phyloP scores from a whole-genome alignment of 2,797 vertebrate species.

The Gymnocypris eckloni region DNA sequence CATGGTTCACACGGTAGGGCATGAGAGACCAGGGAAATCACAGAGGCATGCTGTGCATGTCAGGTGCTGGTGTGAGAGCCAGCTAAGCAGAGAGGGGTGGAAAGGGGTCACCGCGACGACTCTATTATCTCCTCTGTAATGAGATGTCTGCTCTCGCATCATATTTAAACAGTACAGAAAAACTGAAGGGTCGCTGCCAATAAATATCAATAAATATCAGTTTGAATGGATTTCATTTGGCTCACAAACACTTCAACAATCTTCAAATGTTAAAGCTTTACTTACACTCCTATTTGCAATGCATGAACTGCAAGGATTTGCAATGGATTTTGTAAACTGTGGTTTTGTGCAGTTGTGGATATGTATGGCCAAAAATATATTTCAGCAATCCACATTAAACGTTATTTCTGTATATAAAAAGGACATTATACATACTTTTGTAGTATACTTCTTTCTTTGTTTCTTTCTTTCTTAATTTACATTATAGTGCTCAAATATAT shows the following conservation, averaged over 20 bases:
- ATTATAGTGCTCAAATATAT: too few relatives aligned
- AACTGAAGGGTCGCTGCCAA: slow-evolving; percentile 1
- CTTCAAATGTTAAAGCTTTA: slow-evolving; percentile 29
- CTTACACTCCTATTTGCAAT: neutral
- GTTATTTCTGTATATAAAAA: neutral
- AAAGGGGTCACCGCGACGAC: slow-evolving; percentile 43
- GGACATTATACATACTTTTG: neutral
- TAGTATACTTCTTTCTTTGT: neutral
- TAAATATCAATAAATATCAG: slow-evolving; percentile 57
- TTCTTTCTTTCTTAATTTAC: neutral
- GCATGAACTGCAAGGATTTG: too few relatives aligned
- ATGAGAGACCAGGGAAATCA: slow-evolving; percentile 54
- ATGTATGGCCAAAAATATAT: neutral
- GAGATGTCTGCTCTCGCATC: slow-evolving; percentile 53
- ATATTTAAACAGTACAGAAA: slow-evolving; percentile 30
- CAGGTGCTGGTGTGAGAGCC: slow-evolving; percentile 36
- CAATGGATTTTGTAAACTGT: too few relatives aligned
- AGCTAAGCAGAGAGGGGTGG: slow-evolving; percentile 42
- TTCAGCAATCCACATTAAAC: neutral
- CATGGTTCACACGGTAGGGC: slow-evolving; percentile 41
- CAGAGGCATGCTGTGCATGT: slow-evolving; percentile 41
- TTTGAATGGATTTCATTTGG: slow-evolving; percentile 35
- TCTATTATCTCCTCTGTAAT: slow-evolving; percentile 62
- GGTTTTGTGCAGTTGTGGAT: neutral
- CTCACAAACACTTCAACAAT: slow-evolving; percentile 23